Percentiles rank a stretch among this genome's conserved stretches.
phyloP scores from a whole-genome alignment of 2,888 invertebrate genomes.

The Pyrrhia umbra region DNA sequence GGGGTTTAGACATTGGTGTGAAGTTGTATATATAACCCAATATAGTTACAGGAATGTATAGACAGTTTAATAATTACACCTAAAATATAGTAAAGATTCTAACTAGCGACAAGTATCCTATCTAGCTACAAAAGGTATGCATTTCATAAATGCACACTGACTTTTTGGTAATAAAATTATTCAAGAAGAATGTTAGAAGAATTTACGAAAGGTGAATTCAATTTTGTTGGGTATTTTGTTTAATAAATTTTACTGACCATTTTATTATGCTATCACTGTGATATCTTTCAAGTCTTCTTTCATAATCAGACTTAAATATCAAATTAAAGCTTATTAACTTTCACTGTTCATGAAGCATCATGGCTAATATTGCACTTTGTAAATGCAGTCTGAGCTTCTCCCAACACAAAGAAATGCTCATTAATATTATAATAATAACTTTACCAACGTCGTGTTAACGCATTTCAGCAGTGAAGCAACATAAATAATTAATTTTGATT shows the following conservation, averaged over 20 bases:
- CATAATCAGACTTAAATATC: conserved; percentile 72
- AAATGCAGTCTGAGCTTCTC: conserved; percentile 68
- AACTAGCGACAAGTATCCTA: conserved; percentile 78
- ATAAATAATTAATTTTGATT: conserved; percentile 69
- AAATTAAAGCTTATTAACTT: conserved; percentile 78
- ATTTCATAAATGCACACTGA: conserved; percentile 83
- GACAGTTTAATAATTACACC: conserved; percentile 67
- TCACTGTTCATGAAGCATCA: conserved; percentile 61
- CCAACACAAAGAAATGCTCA: conserved; percentile 53
- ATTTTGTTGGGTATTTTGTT: conserved; percentile 41
- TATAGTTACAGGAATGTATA: conserved; percentile 78
- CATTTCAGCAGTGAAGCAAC: conserved; percentile 73
- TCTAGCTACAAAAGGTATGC: conserved; percentile 75
- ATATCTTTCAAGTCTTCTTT: conserved; percentile 64
- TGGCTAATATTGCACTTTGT: conserved; percentile 72
- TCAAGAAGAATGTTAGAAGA: conserved; percentile 60
- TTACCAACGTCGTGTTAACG: conserved; percentile 67
- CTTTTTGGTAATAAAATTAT: conserved; percentile 76
- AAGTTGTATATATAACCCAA: conserved; percentile 67
- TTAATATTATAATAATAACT: conserved; percentile 55
- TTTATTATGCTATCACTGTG: conserved; percentile 60
- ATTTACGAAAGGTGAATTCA: conserved; percentile 50
- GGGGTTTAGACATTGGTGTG: conserved; percentile 67
- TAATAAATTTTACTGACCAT: conserved; percentile 48
- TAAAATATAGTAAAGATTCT: conserved; percentile 67